Conservation (phyloP, 2,113 vertebrate genomes). For the Carassius auratus region DNA sequence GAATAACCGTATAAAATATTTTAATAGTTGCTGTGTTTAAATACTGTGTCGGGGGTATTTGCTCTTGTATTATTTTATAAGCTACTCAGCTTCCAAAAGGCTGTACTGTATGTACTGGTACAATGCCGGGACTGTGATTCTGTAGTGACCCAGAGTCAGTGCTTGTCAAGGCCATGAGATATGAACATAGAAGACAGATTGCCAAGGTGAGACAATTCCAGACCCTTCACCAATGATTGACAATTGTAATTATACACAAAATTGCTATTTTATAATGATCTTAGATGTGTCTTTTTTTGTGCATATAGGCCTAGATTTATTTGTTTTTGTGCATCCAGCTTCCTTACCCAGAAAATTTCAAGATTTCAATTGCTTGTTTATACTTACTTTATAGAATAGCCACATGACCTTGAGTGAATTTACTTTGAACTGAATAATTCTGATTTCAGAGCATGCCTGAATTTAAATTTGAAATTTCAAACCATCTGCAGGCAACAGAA, state of each 20-base stretch:
- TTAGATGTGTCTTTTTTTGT: background rate
- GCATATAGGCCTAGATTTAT: background rate
- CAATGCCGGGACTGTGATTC: background rate
- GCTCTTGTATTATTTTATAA: slow-evolving; percentile 28
- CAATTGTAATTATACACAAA: background rate
- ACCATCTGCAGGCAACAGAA: slow-evolving; percentile 17
- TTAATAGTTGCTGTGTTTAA: slow-evolving; percentile 21
- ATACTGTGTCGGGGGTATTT: background rate
- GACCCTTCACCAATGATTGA: slow-evolving; percentile 10
- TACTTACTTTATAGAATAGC: background rate
- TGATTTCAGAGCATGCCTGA: slow-evolving; percentile 42
- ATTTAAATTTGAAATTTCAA: slow-evolving; percentile 45
- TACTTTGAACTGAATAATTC: slow-evolving; percentile 40
- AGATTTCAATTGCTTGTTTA: slow-evolving; percentile 24
- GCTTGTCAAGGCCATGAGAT: slow-evolving; percentile 11
- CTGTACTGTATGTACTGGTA: background rate
- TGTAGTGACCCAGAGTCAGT: background rate
- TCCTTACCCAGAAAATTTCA: background rate
- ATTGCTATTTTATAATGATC: no score
- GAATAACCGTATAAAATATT: slow-evolving; percentile 30
- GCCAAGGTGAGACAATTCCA: slow-evolving; percentile 12
- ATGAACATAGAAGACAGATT: slow-evolving; percentile 2
- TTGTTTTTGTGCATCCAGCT: background rate
- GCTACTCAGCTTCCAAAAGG: slow-evolving; percentile 32
- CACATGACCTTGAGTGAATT: slow-evolving; percentile 4